Conservation (phyloP, 2,797 vertebrate species). For the Fundulus diaphanus region DNA sequence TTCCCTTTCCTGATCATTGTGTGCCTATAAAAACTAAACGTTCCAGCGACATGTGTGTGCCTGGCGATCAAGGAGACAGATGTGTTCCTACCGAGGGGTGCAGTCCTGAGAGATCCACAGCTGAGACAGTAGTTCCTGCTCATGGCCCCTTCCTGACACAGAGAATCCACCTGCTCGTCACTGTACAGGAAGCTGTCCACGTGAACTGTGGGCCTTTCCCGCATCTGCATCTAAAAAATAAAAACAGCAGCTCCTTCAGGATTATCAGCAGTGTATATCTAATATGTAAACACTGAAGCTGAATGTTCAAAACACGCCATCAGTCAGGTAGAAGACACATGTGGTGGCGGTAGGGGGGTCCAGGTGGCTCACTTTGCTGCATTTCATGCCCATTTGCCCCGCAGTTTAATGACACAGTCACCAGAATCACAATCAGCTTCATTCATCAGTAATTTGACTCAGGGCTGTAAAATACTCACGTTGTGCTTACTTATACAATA, state of each 20-base stretch:
- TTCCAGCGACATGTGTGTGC: not conserved
- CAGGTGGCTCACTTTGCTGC: too few species aligned
- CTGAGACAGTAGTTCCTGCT: slow-evolving; percentile 88
- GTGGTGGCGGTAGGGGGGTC: too few species aligned
- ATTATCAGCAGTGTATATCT: not conserved
- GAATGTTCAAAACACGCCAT: too few species aligned
- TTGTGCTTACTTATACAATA: too few species aligned
- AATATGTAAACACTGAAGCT: too few species aligned
- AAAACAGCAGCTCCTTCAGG: not conserved
- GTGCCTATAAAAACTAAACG: not conserved
- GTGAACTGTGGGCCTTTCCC: slow-evolving; percentile 83
- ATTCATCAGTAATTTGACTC: too few species aligned
- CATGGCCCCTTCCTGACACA: slow-evolving; percentile 90
- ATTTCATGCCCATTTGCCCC: too few species aligned
- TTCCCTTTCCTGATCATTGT: too few species aligned
- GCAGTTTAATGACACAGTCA: too few species aligned
- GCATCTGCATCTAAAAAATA: slow-evolving; percentile 81
- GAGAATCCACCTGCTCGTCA: slow-evolving; percentile 88
- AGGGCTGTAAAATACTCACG: too few species aligned
- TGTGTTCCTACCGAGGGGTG: slow-evolving; percentile 84
- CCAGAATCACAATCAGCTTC: too few species aligned
- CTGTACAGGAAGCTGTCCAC: slow-evolving; percentile 93
- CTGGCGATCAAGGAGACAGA: not conserved
- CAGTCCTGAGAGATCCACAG: slow-evolving; percentile 88
- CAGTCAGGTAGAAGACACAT: too few species aligned